Evolutionary conservation across 2,888 invertebrate genomes (phyloP).

Genomic region (Odontomyia ornata): DNA sequence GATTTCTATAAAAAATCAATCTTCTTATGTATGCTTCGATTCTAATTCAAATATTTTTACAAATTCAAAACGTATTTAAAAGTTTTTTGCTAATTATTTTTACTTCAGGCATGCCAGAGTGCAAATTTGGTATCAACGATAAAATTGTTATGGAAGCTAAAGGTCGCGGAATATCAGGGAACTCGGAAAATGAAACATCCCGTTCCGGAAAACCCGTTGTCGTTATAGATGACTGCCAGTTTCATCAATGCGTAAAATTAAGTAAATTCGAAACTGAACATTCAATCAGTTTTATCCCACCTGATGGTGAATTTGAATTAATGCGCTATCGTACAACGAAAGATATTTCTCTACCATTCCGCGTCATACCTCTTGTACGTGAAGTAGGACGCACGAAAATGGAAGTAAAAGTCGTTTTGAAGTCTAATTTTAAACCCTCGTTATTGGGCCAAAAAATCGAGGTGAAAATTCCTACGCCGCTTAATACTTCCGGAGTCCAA

Average conservation of each 20-base stretch:
- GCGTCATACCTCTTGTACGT: constrained; percentile 97
- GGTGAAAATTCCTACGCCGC: constrained; percentile 97
- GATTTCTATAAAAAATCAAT: too few species aligned
- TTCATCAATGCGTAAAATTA: constrained; percentile 99
- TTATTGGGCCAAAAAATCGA: constrained; percentile 98
- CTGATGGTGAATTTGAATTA: constrained; percentile 99
- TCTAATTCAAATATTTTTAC: too few species aligned
- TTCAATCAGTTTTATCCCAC: constrained; percentile 99
- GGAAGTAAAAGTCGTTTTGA: constrained; percentile 99
- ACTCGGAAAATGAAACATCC: constrained; percentile 79
- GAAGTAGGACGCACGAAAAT: constrained; percentile 99
- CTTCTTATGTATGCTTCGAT: too few species aligned
- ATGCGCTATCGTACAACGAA: constrained; percentile 99
- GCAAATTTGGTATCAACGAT: constrained; percentile 99
- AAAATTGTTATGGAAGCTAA: constrained; percentile 98
- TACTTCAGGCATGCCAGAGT: constrained; percentile 95
- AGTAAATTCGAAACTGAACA: constrained; percentile 99
- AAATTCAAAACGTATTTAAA: too few species aligned
- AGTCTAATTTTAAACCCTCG: constrained; percentile 99
- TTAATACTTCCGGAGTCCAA: constrained; percentile 98
- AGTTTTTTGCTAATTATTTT: too few species aligned
- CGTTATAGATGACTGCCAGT: constrained; percentile 99
- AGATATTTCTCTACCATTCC: constrained; percentile 99
- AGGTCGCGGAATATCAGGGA: constrained; percentile 78
- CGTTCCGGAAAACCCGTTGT: constrained; percentile 97